Conservation (phyloP, 2,797 vertebrate genomes). For the Psittacula echo region DNA sequence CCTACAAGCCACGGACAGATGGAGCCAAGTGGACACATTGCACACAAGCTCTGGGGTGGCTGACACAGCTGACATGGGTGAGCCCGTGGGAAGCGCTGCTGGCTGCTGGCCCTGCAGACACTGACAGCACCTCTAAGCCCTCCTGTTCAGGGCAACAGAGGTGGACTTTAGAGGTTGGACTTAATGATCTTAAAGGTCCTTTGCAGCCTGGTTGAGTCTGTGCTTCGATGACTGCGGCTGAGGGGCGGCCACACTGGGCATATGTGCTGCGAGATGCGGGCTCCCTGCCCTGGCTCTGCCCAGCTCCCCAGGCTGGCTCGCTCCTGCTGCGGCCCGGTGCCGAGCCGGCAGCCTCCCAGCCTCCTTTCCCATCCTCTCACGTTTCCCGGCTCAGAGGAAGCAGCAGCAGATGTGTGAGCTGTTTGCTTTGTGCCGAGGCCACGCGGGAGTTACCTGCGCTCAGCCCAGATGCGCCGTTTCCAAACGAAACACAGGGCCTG, state of each 20-base stretch:
- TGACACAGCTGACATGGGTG: not conserved
- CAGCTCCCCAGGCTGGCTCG: not conserved
- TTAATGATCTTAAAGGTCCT: not conserved
- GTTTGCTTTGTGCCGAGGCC: slow-evolving; percentile 67
- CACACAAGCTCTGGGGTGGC: not conserved
- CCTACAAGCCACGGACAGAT: not conserved
- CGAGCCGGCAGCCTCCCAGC: slow-evolving; percentile 19
- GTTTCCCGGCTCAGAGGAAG: slow-evolving; percentile 67
- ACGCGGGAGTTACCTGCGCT: slow-evolving; percentile 63
- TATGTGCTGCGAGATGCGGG: not conserved
- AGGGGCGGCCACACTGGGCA: not conserved
- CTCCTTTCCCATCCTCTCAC: slow-evolving; percentile 65
- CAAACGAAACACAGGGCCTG: slow-evolving; percentile 29
- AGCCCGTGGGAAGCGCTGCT: accelerated
- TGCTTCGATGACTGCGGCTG: not conserved
- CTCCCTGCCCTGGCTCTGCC: not conserved
- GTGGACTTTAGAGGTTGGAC: not conserved
- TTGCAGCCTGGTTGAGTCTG: not conserved
- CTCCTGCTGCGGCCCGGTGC: not conserved
- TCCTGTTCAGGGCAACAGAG: not conserved
- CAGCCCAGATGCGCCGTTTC: not conserved
- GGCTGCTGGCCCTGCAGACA: not conserved
- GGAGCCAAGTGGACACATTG: not conserved
- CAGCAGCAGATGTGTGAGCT: slow-evolving; percentile 69
- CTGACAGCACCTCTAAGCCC: not conserved